A percentile compares a stretch with the other conserved stretches of the same genome.
These are phyloP conservation scores for Cyrtodaria siliqua DNA, from an alignment of 2,888 invertebrate species.

Conservation along the genomic window DNA sequence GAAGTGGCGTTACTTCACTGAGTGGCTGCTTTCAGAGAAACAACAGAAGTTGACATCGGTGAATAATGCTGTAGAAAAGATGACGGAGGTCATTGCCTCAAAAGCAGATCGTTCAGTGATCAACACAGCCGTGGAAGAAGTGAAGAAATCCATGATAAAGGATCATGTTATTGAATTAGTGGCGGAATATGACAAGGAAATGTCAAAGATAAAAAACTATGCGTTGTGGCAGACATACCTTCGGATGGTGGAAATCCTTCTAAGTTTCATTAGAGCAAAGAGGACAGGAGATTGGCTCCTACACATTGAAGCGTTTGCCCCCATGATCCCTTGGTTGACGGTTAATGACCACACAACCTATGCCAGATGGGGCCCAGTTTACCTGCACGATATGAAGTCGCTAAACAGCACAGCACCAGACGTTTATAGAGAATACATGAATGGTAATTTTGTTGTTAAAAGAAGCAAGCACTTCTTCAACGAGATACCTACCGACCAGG, in stretches of 20 bases:
- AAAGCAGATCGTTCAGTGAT: constrained; percentile 2
- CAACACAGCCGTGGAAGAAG: background rate
- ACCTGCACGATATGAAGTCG: constrained; percentile 30
- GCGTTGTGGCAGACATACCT: constrained; percentile 1
- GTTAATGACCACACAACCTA: constrained; percentile 46
- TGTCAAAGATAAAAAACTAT: constrained; percentile 5
- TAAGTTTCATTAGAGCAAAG: constrained; percentile 36
- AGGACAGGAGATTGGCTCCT: constrained; percentile 43
- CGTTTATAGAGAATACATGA: constrained; percentile 32
- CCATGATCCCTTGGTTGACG: constrained; percentile 42
- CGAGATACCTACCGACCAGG: constrained; percentile 47
- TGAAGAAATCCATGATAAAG: background rate
- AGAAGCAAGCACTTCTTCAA: constrained; percentile 43
- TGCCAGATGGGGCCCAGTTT: constrained; percentile 50
- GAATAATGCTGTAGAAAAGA: background rate
- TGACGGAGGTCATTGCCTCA: background rate
- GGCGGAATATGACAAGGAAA: constrained; percentile 8
- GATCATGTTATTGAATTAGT: constrained; percentile 1
- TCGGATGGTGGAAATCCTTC: constrained; percentile 14
- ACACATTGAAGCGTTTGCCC: constrained; percentile 34
- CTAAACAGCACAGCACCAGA: constrained; percentile 27
- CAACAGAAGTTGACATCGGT: background rate
- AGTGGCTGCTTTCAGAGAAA: background rate
- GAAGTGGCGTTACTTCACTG: constrained; percentile 7
- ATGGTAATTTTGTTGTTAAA: constrained; percentile 42